Conservation (phyloP, 2,888 invertebrate genomes). For the Nowickia ferox region DNA sequence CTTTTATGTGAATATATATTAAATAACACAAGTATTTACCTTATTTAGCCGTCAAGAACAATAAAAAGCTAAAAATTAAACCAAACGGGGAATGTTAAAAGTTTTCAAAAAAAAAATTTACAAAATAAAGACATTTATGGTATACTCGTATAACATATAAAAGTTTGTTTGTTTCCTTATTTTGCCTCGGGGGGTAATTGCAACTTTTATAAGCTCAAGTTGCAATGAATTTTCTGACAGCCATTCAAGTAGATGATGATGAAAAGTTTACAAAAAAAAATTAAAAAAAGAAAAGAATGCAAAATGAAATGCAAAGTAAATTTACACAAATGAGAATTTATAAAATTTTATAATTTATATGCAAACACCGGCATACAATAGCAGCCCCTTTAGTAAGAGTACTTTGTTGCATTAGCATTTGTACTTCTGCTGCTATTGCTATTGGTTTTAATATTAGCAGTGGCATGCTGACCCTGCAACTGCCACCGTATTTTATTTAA, state of each 20-base stretch:
- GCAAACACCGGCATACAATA: conserved; percentile 50
- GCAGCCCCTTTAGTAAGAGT: not conserved
- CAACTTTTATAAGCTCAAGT: conserved; percentile 63
- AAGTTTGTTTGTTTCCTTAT: conserved; percentile 52
- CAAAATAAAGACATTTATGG: conserved; percentile 43
- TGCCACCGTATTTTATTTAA: not conserved
- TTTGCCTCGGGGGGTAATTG: conserved; percentile 65
- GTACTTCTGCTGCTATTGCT: not conserved
- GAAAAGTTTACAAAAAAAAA: conserved; percentile 11
- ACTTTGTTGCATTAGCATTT: not conserved
- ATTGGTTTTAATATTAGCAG: too few relatives aligned
- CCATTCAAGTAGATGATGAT: conserved; percentile 45
- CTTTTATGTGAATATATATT: conserved; percentile 2
- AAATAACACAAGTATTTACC: conserved; percentile 17
- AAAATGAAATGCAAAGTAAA: conserved; percentile 20
- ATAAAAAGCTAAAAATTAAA: conserved; percentile 10
- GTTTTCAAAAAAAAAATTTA: conserved; percentile 2
- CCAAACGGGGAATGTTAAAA: conserved; percentile 32
- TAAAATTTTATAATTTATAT: conserved; percentile 63
- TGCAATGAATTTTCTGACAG: conserved; percentile 61
- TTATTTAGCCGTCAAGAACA: not conserved
- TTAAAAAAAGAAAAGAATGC: not conserved
- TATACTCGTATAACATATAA: not conserved
- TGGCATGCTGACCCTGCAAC: not conserved
- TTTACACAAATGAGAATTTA: conserved; percentile 54